phyloP scores from a whole-genome alignment of 92 coral and sea anemone genomes.

The Phenganax subtilis region DNA sequence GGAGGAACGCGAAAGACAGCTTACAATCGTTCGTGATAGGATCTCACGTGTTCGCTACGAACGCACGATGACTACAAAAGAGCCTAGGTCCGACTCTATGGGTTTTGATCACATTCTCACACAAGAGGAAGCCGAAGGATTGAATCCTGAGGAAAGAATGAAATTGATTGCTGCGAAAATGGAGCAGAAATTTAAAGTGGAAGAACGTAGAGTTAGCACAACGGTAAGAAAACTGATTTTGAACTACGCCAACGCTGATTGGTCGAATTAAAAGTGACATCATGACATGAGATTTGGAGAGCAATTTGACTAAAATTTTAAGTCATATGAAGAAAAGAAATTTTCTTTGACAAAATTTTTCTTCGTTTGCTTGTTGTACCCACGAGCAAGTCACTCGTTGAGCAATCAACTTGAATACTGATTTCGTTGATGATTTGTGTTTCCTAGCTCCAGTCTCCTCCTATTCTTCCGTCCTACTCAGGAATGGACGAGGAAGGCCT shows the following conservation, averaged over 20 bases:
- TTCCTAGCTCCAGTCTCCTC: constrained; percentile 28
- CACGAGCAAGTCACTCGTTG: no score
- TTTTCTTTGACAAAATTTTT: no score
- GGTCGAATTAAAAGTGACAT: not conserved
- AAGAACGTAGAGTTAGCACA: constrained; percentile 55
- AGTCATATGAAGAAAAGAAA: no score
- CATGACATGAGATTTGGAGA: not conserved
- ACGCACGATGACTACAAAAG: constrained; percentile 92
- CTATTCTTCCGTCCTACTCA: constrained; percentile 21
- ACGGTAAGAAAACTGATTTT: constrained; percentile 14
- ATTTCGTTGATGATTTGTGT: not conserved
- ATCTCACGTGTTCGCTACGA: constrained; percentile 93
- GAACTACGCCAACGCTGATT: not conserved
- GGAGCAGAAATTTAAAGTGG: constrained; percentile 91
- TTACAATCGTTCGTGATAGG: constrained; percentile 89
- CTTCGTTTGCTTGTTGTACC: no score
- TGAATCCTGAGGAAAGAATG: constrained; percentile 84
- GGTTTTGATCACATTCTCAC: constrained; percentile 83
- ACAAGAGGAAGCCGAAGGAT: constrained; percentile 78
- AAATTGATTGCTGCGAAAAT: constrained; percentile 93
- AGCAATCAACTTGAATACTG: not conserved
- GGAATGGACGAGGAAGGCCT: constrained; percentile 21
- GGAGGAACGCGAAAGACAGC: constrained; percentile 97
- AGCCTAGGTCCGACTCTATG: constrained; percentile 63
- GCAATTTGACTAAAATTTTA: no score